Evolutionary conservation across 1,140 invertebrate species (phyloP).

Genomic region (Penaeus vannamei): DNA sequence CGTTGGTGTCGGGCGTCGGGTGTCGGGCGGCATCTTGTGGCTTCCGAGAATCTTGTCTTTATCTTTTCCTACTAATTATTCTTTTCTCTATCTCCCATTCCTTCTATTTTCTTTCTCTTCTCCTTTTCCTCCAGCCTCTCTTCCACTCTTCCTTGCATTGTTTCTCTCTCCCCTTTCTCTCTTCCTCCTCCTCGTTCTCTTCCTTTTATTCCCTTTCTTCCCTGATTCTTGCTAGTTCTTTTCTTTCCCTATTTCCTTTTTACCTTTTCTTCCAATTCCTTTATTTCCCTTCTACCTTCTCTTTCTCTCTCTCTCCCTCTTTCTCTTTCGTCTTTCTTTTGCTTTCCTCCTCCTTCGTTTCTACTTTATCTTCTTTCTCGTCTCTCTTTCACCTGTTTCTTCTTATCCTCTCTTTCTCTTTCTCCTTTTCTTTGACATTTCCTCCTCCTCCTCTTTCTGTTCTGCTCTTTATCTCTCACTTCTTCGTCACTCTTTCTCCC

Average conservation of each 20-base stretch:
- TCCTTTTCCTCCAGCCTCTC: not conserved
- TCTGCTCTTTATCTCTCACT: too few relatives aligned
- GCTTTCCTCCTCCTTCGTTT: not conserved
- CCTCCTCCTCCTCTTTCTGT: too few relatives aligned
- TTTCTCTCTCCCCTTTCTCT: not conserved
- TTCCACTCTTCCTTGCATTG: not conserved
- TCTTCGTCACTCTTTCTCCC: too few relatives aligned
- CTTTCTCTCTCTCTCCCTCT: slow-evolving; percentile 7
- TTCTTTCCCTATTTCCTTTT: too few relatives aligned
- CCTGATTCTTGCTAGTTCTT: too few relatives aligned
- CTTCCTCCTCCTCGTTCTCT: not conserved
- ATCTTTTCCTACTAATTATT: not conserved
- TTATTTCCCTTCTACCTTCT: not conserved
- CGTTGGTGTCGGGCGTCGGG: too few relatives aligned
- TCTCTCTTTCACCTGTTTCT: not conserved
- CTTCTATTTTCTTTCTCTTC: not conserved
- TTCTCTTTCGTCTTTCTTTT: not conserved
- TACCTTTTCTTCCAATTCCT: not conserved
- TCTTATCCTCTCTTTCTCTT: too few relatives aligned
- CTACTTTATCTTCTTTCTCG: not conserved
- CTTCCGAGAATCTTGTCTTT: not conserved
- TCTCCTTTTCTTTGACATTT: too few relatives aligned
- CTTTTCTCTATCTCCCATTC: not conserved
- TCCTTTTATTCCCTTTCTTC: too few relatives aligned
- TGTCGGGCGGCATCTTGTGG: too few relatives aligned